Percentiles rank a stretch among this genome's conserved stretches.
These are phyloP conservation scores for Berghia stephanieae DNA, from an alignment of 1,140 invertebrate species.

Conservation along the genomic window DNA sequence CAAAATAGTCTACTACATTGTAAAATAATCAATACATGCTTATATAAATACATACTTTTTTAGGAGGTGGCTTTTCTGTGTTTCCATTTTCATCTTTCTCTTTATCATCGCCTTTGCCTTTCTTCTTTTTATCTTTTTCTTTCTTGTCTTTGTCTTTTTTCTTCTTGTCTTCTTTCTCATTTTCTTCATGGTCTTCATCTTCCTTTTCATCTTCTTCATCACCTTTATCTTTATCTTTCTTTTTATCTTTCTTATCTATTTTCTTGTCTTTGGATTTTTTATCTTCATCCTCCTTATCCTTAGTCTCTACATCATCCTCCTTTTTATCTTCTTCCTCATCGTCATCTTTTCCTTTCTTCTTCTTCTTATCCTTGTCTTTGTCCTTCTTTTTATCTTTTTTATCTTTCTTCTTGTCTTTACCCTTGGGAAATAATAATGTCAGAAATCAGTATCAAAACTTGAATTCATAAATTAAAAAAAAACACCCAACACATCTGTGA, in stretches of 20 bases:
- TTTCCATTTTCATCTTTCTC: not conserved
- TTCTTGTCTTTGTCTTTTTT: constrained; percentile 11
- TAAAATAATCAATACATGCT: no score
- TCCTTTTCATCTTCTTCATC: not conserved
- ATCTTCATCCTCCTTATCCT: constrained; percentile 14
- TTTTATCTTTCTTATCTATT: not conserved
- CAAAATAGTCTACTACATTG: no score
- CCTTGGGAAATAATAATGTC: not conserved
- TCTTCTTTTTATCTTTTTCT: constrained; percentile 3
- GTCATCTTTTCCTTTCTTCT: constrained; percentile 13
- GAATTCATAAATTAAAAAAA: no score
- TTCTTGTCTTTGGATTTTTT: not conserved
- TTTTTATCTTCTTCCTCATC: constrained; percentile 18
- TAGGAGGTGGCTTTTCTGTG: not conserved
- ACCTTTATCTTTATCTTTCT: not conserved
- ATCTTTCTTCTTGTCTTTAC: not conserved
- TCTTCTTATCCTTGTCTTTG: not conserved
- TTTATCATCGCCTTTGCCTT: not conserved
- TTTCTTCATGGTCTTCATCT: not conserved
- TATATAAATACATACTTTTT: not conserved
- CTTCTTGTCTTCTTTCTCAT: constrained; percentile 22
- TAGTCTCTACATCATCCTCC: no score
- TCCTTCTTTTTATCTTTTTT: constrained; percentile 17
- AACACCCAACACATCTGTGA: no score
- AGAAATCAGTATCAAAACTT: no score